phyloP scores from a whole-genome alignment of 2,113 vertebrate species.

The Paradoxurus hermaphroditus region DNA sequence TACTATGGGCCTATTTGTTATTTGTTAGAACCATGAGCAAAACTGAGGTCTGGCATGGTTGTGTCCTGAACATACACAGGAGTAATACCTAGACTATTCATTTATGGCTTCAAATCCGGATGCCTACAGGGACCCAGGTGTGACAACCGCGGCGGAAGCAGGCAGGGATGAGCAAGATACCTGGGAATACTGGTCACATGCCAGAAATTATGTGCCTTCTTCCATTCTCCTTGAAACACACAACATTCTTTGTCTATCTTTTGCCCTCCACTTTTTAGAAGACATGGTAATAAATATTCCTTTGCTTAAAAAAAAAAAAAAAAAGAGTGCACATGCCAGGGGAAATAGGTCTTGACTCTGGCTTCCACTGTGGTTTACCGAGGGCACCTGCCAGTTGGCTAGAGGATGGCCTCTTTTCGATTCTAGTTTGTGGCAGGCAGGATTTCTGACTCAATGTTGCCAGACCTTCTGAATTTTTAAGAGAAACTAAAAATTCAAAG shows the following conservation, averaged over 20 bases:
- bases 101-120: background rate
- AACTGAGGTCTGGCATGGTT: background rate
- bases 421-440: background rate
- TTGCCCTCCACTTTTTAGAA: background rate
- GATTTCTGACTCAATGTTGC: background rate
- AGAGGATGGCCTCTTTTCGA: background rate
- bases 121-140: background rate
- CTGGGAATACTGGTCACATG: background rate
- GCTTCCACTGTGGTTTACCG: background rate
- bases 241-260: background rate
- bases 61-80: background rate
- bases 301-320: background rate
- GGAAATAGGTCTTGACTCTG: background rate
- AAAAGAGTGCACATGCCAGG: too few species aligned
- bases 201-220: background rate
- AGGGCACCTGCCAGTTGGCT: background rate
- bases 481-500: background rate
- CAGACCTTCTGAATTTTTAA: background rate
- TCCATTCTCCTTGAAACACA: background rate
- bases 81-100: background rate
- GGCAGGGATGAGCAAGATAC: background rate
- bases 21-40: background rate
- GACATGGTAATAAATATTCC: background rate
- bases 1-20: background rate
- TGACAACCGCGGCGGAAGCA: background rate